phyloP scores from a whole-genome alignment of 2,113 vertebrate species.

The Bettongia penicillata region DNA sequence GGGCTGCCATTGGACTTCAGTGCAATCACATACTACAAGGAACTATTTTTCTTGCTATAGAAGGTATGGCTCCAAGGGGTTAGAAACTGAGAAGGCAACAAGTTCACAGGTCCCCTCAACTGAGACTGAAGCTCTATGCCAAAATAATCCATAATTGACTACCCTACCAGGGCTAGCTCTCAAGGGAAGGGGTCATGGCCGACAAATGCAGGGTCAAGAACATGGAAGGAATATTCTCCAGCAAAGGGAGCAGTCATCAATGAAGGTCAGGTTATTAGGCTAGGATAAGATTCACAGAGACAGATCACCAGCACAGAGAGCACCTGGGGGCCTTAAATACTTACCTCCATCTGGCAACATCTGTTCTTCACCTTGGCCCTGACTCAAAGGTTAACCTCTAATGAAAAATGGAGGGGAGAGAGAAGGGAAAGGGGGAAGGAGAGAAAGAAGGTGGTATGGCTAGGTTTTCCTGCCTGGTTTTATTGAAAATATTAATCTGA shows the following conservation, averaged over 20 bases:
- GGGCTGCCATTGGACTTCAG: background rate
- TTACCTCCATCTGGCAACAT: background rate
- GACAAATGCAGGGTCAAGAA: background rate
- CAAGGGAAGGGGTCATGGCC: background rate
- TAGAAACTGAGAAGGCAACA: background rate
- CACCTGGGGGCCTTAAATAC: background rate
- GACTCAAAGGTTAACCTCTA: background rate
- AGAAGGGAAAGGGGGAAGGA: background rate
- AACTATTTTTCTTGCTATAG: background rate
- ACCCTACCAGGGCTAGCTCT: background rate
- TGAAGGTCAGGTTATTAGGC: background rate
- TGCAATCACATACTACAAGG: background rate
- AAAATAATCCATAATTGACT: background rate
- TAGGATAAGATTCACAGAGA: background rate
- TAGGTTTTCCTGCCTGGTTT: background rate
- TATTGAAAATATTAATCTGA: background rate
- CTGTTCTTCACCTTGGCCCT: background rate
- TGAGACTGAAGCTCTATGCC: background rate
- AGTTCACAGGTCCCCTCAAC: background rate
- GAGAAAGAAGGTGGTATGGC: background rate
- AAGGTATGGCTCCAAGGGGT: background rate
- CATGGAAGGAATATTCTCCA: background rate
- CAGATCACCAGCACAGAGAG: background rate
- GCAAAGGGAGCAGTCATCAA: background rate
- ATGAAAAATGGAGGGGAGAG: background rate